A percentile compares a stretch with the other conserved stretches of the same genome.
phyloP scores from a whole-genome alignment of 2,797 vertebrate species.

The Hafferia zeledoni region DNA sequence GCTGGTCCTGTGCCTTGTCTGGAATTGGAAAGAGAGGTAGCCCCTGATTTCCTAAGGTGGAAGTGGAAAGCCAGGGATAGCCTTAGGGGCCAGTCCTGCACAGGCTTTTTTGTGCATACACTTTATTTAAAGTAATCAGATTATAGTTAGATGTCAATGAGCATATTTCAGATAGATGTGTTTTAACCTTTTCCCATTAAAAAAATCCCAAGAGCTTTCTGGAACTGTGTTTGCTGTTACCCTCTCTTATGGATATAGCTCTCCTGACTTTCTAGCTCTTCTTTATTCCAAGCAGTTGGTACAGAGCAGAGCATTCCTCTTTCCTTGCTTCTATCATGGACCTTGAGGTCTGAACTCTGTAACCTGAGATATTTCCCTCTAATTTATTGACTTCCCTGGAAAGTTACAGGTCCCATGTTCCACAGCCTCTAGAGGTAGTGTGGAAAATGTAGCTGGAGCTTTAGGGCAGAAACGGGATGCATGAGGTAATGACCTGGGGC shows the following conservation, averaged over 20 bases:
- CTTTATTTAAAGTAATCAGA: background rate
- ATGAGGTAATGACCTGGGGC: background rate
- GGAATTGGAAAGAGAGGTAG: background rate
- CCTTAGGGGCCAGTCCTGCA: background rate
- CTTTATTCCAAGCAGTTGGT: background rate
- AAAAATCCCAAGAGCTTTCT: background rate
- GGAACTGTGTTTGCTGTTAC: background rate
- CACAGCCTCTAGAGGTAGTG: background rate
- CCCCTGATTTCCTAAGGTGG: background rate
- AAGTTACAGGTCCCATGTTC: background rate
- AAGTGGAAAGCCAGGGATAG: background rate
- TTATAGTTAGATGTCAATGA: background rate
- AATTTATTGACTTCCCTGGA: background rate
- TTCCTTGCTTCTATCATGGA: background rate
- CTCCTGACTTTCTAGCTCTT: background rate
- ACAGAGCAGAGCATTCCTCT: background rate
- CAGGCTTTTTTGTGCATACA: background rate
- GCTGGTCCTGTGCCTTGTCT: background rate
- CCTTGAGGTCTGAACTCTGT: conserved; percentile 16
- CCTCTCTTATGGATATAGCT: background rate
- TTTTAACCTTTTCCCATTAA: background rate
- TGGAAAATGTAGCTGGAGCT: conserved; percentile 53
- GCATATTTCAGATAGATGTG: background rate
- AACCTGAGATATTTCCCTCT: background rate
- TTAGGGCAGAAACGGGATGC: background rate